Evolutionary conservation across 2,797 vertebrate genomes (phyloP).

Genomic region (Spea hammondii): DNA sequence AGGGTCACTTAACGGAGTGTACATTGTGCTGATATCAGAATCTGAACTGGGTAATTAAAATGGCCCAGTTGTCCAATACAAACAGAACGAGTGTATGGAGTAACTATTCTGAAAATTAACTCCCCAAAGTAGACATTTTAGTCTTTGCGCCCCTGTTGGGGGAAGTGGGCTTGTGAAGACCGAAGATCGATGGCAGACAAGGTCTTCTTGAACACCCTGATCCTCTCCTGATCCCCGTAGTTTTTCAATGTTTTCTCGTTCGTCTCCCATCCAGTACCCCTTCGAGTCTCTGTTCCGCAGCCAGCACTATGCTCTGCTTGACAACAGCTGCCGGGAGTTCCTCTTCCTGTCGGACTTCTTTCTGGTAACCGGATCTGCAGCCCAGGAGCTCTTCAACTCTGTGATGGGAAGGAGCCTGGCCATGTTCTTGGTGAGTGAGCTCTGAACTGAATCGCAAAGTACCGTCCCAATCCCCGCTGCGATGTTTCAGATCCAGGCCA

Average conservation of each 20-base stretch:
- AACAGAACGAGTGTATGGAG: no score
- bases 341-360: slow-evolving; percentile 92
- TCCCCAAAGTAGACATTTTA: no score
- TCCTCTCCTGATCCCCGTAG: slow-evolving; percentile 5
- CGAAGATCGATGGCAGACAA: neutral
- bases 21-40: no score
- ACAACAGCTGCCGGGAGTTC: slow-evolving; percentile 88
- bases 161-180: no score
- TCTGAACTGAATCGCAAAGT: no score
- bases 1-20: no score
- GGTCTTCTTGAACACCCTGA: neutral
- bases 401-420: slow-evolving; percentile 87
- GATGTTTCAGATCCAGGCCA: no score
- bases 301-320: slow-evolving; percentile 89
- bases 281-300: slow-evolving; percentile 91
- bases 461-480: no score
- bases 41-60: no score
- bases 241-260: neutral
- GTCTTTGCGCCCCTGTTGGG: no score
- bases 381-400: slow-evolving; percentile 84
- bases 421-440: slow-evolving; percentile 74
- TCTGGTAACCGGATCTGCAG: slow-evolving; percentile 78
- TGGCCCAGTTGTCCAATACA: no score
- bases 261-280: slow-evolving; percentile 71
- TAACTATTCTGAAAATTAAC: no score